Conservation (phyloP, 2,888 invertebrate species). For the Heliconius sara region DNA sequence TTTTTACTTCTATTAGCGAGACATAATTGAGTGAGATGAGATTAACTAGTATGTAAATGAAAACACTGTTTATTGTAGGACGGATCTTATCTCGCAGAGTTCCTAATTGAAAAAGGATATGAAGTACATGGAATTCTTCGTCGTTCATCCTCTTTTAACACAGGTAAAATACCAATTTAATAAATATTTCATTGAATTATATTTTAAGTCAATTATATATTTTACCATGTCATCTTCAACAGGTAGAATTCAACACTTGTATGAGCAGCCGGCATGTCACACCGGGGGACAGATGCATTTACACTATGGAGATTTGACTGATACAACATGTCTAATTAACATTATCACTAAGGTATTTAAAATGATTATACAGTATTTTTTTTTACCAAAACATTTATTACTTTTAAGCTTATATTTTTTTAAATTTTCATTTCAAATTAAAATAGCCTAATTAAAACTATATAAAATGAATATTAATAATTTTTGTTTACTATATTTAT, state of each 20-base stretch:
- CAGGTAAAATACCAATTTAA: slow-evolving; percentile 69
- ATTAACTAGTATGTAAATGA: neutral
- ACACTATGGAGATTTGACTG: slow-evolving; percentile 99
- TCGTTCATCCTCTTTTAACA: slow-evolving; percentile 98
- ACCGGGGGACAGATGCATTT: slow-evolving; percentile 94
- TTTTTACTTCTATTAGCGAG: neutral
- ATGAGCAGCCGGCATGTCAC: slow-evolving; percentile 95
- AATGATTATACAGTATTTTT: neutral
- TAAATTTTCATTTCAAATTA: too few species aligned
- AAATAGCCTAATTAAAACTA: too few species aligned
- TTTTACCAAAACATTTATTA: neutral
- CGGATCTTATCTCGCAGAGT: slow-evolving; percentile 98
- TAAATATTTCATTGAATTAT: neutral
- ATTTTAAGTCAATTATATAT: neutral
- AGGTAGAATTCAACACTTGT: slow-evolving; percentile 96
- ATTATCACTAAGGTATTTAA: slow-evolving; percentile 73
- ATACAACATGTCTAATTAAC: slow-evolving; percentile 91
- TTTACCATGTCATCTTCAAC: neutral
- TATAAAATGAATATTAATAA: too few species aligned
- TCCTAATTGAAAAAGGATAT: slow-evolving; percentile 95
- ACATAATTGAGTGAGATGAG: neutral
- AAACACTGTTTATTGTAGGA: slow-evolving; percentile 86
- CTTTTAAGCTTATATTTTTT: neutral
- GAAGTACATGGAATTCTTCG: slow-evolving; percentile 98
- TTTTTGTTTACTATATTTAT: too few species aligned